These are phyloP conservation scores for Lydus trimaculatus DNA, from an alignment of 2,888 invertebrate species.

Conservation along the genomic window DNA sequence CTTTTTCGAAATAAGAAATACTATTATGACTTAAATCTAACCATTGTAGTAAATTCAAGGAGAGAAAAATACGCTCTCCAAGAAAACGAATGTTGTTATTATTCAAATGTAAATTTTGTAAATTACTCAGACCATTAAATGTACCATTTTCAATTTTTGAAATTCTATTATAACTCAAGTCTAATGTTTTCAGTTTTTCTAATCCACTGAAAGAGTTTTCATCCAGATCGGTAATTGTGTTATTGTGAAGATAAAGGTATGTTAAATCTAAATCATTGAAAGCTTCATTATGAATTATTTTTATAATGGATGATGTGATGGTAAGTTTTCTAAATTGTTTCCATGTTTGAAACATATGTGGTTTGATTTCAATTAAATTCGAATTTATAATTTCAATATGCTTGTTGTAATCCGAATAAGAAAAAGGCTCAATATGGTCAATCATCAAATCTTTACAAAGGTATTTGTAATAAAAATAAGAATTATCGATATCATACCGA, in stretches of 20 bases:
- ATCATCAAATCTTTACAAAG: neutral
- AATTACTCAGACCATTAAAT: constrained; percentile 16
- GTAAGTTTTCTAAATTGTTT: neutral
- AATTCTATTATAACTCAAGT: neutral
- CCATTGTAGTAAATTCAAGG: no score
- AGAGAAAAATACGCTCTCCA: neutral
- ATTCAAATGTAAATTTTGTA: constrained; percentile 15
- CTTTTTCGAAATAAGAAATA: no score
- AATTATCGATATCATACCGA: no score
- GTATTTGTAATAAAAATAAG: no score
- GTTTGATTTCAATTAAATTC: neutral
- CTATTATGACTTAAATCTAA: no score
- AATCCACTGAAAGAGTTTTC: neutral
- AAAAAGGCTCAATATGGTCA: neutral
- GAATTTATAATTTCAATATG: neutral
- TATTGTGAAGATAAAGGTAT: neutral
- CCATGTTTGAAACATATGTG: neutral
- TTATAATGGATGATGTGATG: neutral
- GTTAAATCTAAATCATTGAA: neutral
- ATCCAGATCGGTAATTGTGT: neutral
- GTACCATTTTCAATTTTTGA: constrained; percentile 13
- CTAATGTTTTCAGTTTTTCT: neutral
- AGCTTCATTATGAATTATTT: neutral
- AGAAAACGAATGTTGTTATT: constrained; percentile 13
- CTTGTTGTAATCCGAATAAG: no score